Base-by-base conservation (phyloP, 1,140 invertebrate species). In the Caerostris darwini region DNA sequence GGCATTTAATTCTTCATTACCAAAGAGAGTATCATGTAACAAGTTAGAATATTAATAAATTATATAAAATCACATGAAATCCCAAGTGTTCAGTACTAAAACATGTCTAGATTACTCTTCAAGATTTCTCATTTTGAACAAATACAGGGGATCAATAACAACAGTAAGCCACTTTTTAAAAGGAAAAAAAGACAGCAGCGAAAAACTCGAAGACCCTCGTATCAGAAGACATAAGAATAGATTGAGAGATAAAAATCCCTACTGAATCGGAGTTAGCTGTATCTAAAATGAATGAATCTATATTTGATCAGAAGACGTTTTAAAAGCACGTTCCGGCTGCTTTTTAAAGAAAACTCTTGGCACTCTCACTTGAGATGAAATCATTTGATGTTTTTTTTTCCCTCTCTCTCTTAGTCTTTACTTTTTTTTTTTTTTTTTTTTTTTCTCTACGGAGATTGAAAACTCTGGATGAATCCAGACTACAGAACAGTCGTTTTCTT, bases 201-300 rank as follows among this genome's bases (percentile, higher is more conserved):
- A 77, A 77, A 50, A n/a, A n/a, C n/a, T n/a, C n/a, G n/a, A n/a
- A n/a, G 61, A 64, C 12, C 4, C 7, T 5, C 53, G 10, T 77
- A 77, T 77, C 71, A 77, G 71, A 53, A 77, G 34, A 77, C 14
- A 34, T 12, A 34, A 77, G 71, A 12, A 7, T 10, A 50, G 71
- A 77, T 77, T 3, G 71, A 14, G 71, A 77, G 10, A 77, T 77
- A 53, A 50, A 77, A 50, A 77, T 50, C 19, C 12, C 19, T 10
- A 14, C 7, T 34, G 10, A 12, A 50, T 8, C 19, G 71, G 71
- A 77, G 71, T 77, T 53, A 77, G 71, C 34, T 77, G 71, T 77
- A 77, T 77, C 71, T 77, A 77, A 77, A 77, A 77, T 77, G 71
- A 77, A 77, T 77, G 71, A 77, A 77, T 77, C 71, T 77, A 77